Base-by-base conservation (phyloP, 2,888 invertebrate species). In the Anarsia innoxiella region DNA sequence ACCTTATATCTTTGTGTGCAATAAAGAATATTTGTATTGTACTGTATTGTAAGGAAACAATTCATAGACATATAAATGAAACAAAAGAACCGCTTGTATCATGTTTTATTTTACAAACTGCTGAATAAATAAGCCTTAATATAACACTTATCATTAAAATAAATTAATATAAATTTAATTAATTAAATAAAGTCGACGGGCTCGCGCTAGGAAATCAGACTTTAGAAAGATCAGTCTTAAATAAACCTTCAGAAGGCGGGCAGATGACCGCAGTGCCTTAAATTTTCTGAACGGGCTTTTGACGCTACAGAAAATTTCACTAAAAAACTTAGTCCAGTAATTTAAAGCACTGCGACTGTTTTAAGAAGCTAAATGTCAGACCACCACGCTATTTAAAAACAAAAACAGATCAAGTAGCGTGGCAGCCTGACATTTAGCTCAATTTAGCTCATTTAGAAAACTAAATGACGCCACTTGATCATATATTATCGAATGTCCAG, bases 391-490 rank as follows among this genome's bases (percentile, higher is more conserved):
- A 38, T 42, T 39, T 37, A 32, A 46, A 41, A 47, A 44, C 48
- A 45, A 45, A 49, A 40, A 45, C 27, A 58, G 79, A 82, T 72
- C 82, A 79, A 80, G 77, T 44, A 48, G 59, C 70, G 76, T 79
- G 82, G 74, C 66, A 74, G 75, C 63, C 79, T 83, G 84, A 72
- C 84, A 83, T 82, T 78, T 80, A 83, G 79, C 80, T 56, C n/a
- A n/a, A n/a, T n/a, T n/a, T n/a, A n/a, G 41, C 8, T 19, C 47
- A 41, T 48, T 42, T 40, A 49, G 54, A 23, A 41, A 19, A 50
- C 51, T 57, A 51, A 56, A 53, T 51, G 49, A 61, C 62, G 75
- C 71, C 72, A 78, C 83, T 82, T 82, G 83, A 83, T 79, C 83
- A 74, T 44, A 39, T 46, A 31, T 48, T 44, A 48, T 61, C 68